Evolutionary conservation across 2,888 invertebrate genomes (phyloP).

Genomic region (Apantesis nais): DNA sequence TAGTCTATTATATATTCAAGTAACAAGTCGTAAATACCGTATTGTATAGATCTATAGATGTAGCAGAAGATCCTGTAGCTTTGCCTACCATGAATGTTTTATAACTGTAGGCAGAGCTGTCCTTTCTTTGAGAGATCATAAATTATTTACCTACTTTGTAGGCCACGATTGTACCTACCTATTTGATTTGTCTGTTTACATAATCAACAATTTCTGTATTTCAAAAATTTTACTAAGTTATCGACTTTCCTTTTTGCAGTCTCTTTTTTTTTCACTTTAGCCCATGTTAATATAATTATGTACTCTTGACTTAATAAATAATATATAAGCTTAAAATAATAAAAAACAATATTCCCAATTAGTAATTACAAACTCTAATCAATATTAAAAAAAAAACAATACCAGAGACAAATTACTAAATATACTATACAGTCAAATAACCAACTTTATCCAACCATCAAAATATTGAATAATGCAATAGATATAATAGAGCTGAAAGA

Average conservation of each 20-base stretch:
- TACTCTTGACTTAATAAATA: background rate
- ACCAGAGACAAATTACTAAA: no score
- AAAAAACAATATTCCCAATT: no score
- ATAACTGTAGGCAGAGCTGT: constrained; percentile 46
- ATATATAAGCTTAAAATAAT: no score
- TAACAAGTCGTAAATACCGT: constrained; percentile 22
- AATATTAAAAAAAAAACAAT: no score
- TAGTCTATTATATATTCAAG: constrained; percentile 22
- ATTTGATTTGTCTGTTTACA: constrained; percentile 27
- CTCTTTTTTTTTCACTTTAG: background rate
- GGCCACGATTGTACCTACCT: constrained; percentile 30
- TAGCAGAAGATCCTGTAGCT: constrained; percentile 24
- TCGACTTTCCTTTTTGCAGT: background rate
- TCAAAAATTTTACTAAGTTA: constrained; percentile 13
- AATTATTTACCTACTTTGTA: constrained; percentile 53
- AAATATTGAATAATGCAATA: no score
- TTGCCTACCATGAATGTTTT: constrained; percentile 53
- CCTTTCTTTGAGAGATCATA: constrained; percentile 52
- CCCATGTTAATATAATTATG: background rate
- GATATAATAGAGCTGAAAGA: no score
- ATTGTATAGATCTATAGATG: constrained; percentile 15
- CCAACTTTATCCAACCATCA: no score
- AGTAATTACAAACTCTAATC: no score
- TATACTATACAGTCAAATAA: no score
- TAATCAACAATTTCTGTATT: constrained; percentile 30